These are phyloP conservation scores for Plusia festucae DNA, from an alignment of 2,888 invertebrate species.

Conservation along the genomic window DNA sequence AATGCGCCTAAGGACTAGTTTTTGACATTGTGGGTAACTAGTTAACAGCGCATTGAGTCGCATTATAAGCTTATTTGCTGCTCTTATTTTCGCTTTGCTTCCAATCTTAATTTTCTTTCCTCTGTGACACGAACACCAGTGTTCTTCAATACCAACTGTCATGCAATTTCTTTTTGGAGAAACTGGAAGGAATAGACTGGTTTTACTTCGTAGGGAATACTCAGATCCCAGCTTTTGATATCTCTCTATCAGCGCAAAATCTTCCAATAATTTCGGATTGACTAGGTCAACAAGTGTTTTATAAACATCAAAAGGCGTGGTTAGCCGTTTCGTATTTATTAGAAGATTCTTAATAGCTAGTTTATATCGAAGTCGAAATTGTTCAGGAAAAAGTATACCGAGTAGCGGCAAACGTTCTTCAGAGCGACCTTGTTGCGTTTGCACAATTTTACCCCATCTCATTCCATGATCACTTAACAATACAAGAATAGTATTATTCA, in stretches of 20 bases:
- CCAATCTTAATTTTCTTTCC: conserved; percentile 83
- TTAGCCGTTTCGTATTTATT: conserved; percentile 91
- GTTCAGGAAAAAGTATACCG: conserved; percentile 91
- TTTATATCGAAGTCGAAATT: conserved; percentile 90
- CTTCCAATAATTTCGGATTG: conserved; percentile 73
- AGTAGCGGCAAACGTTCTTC: conserved; percentile 96
- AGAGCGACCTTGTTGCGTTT: conserved; percentile 94
- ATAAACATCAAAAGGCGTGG: conserved; percentile 93
- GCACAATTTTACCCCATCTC: conserved; percentile 93
- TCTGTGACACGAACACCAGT: conserved; percentile 96
- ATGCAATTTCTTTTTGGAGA: conserved; percentile 92
- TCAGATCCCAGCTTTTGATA: conserved; percentile 65
- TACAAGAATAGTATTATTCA: conserved; percentile 91
- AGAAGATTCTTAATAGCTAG: conserved; percentile 90
- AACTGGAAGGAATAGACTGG: conserved; percentile 93
- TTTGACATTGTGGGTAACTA: conserved; percentile 90
- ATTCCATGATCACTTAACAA: conserved; percentile 97
- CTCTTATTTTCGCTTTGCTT: conserved; percentile 84
- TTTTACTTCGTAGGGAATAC: conserved; percentile 81
- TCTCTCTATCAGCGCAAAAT: conserved; percentile 62
- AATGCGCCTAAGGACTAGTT: conserved; percentile 84
- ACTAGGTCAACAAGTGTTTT: conserved; percentile 92
- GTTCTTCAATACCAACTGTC: conserved; percentile 92
- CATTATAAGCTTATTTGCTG: conserved; percentile 89
- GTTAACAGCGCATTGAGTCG: conserved; percentile 90